Conservation (phyloP, 2,113 vertebrate species). For the Passer montanus region DNA sequence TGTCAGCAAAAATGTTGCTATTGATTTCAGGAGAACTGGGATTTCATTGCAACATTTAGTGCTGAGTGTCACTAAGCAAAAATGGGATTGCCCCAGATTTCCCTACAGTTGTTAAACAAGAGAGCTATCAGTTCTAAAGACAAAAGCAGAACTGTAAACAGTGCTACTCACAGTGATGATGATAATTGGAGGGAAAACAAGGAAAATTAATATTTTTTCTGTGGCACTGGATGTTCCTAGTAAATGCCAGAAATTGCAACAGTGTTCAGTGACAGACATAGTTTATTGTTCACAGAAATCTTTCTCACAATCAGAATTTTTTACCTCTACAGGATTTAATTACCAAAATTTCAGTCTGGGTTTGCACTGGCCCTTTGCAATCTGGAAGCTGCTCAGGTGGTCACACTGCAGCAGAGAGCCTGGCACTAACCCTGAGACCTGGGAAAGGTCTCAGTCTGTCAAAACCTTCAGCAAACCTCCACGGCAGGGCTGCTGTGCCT, state of each 20-base stretch:
- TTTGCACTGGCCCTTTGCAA: background rate
- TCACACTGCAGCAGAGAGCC: background rate
- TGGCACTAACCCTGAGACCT: background rate
- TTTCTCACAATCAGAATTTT: background rate
- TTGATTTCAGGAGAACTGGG: background rate
- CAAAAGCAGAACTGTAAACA: background rate
- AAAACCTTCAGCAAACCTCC: background rate
- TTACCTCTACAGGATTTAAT: background rate
- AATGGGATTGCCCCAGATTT: background rate
- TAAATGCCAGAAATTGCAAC: background rate
- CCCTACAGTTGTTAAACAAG: background rate
- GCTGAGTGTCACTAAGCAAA: background rate
- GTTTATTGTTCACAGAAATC: background rate
- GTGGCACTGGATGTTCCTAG: background rate
- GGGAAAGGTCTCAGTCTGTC: background rate
- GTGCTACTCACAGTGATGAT: background rate
- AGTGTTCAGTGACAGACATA: background rate
- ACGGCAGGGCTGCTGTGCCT: background rate
- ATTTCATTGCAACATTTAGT: background rate
- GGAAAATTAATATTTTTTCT: background rate
- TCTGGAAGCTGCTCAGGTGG: background rate
- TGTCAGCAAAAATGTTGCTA: background rate
- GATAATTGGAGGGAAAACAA: background rate
- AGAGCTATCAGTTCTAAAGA: background rate
- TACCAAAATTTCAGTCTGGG: background rate